Evolutionary conservation across 37 sponge, comb jelly and placozoan species (phyloP), one percentile per base, ranked within the genome.

Genomic region (Chondrilla cf. caribensis): DNA sequence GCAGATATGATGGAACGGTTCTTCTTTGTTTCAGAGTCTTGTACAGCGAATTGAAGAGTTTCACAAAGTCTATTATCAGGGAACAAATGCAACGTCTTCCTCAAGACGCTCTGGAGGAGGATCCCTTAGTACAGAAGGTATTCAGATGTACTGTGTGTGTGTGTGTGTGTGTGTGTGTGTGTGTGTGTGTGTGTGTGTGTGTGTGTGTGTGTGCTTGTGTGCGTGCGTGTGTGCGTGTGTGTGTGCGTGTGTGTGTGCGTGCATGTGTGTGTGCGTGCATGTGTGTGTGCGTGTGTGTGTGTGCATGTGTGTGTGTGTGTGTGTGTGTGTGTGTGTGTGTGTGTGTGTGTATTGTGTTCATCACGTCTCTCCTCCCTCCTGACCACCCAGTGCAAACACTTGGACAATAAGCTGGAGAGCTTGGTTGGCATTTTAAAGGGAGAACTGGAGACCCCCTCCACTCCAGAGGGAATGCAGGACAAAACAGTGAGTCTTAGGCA

Each of bases 31-130:
- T 7, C 33, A 90, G 91, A 55, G 28, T 82, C 21, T 38, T 92
- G 25, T 87, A 85, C 35, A 22, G 44, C 38, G 65, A 82, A 35
- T 58, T 88, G 36, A 88, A 82, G 58, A 73, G 88, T 6, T 82
- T 92, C 38, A 60, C 87, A 2, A 42, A 54, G 32, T 88, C 84
- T 60, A 42, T 87, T 17, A 21, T 72, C 31, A 58, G 79, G 11
- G 70, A 67, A 36, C 51, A 82, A 54, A 14, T 35, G 2, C 31
- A 14, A 29, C 38, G 29, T 8, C 54, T 82, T 18, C 14, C 55
- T 40, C 31, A 5, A 68, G 71, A 82, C 9, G 33, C 64, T 2
- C 11, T 54, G 14, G 31, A 66, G 42, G 44, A 36, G n/a, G 72
- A 82, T 68, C 58, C 83, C 24, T 55, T 82, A 3, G 65, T 82